Base-by-base conservation (phyloP, 2,113 vertebrate genomes). In the Pseudopipra pipra region DNA sequence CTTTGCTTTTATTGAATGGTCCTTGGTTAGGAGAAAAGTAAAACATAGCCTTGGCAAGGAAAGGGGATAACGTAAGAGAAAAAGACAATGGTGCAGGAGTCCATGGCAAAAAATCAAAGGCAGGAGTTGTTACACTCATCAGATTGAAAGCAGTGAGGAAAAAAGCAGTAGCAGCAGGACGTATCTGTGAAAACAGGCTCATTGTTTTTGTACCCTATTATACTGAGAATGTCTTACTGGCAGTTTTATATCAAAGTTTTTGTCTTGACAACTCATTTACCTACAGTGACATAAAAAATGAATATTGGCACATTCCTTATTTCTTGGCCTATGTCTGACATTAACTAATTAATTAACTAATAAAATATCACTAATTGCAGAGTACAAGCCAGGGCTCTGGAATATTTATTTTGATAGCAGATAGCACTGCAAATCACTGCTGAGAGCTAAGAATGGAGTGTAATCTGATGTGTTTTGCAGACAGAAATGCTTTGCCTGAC, bases 361-460 rank as follows among this genome's bases (percentile, higher is more conserved):
- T 98, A 98, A 98, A 98, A 89, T 95, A 95, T 85, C 49, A 9
- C 97, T 98, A 98, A 98, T 98, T 98, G 97, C 94, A 96, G 95
- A 76, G 51, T 93, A 95, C 93, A 86, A 79, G 89, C 37, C 43
- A 52, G 95, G 44, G 54, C 8, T 85, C 54, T 47, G 31, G 91
- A 87, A 55, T 92, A 73, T 90, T 87, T 71, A 6, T 96, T 94
- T 47, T 75, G 96, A 68, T 91, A 97, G 85, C 21, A 65, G 95
- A 75, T 61, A 72, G 92, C 62, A 18, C 27, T 92, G 87, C 76
- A 96, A 94, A 96, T 93, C 93, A 63, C 74, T 72, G 85, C 90
- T 87, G 85, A 83, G 89, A 35, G 2, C 68, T 21, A 39, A 56
- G 59, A 88, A 83, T 22, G 63, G 93, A 85, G 94, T 28, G 82